A percentile compares a stretch with the other conserved stretches of the same genome.
Evolutionary conservation across 2,888 invertebrate species (phyloP).

Genomic region (Panorpa germanica): DNA sequence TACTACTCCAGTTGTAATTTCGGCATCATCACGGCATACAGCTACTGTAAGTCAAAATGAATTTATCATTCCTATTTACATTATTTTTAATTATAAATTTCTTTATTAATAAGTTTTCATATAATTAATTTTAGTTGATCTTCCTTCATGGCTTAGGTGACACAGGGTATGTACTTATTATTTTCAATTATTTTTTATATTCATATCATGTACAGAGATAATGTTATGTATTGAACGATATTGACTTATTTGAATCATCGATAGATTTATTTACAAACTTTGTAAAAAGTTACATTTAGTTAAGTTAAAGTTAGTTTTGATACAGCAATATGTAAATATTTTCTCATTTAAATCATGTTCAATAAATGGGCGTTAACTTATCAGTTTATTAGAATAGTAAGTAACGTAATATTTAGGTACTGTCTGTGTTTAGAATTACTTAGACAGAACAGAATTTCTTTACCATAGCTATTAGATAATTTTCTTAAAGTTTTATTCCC

Average conservation of each 20-base stretch:
- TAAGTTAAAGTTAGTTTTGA: conserved; percentile 3
- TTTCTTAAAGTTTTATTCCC: conserved; percentile 2
- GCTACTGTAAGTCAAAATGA: conserved; percentile 73
- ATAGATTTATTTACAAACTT: conserved; percentile 6
- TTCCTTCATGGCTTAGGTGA: conserved; percentile 93
- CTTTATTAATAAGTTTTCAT: conserved; percentile 12
- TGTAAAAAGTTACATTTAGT: conserved; percentile 5
- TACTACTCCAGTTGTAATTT: conserved; percentile 54
- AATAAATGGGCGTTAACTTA: too few species aligned
- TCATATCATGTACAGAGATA: too few species aligned
- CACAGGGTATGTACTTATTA: conserved; percentile 56
- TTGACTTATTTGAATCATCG: too few species aligned
- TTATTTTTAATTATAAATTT: conserved; percentile 6
- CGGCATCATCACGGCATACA: conserved; percentile 68
- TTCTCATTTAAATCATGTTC: too few species aligned
- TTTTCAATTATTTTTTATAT: too few species aligned
- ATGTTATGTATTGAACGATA: too few species aligned
- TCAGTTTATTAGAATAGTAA: too few species aligned
- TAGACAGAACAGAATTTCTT: conserved; percentile 3
- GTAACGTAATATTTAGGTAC: conserved; percentile 3
- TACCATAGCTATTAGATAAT: conserved; percentile 4
- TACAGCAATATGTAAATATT: neutral
- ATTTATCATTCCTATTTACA: conserved; percentile 9
- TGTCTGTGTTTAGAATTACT: neutral
- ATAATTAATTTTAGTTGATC: conserved; percentile 55